Evolutionary conservation across 2,888 invertebrate species (phyloP), one percentile per base, ranked within the genome.

Genomic region (Leptinotarsa peninsularis): DNA sequence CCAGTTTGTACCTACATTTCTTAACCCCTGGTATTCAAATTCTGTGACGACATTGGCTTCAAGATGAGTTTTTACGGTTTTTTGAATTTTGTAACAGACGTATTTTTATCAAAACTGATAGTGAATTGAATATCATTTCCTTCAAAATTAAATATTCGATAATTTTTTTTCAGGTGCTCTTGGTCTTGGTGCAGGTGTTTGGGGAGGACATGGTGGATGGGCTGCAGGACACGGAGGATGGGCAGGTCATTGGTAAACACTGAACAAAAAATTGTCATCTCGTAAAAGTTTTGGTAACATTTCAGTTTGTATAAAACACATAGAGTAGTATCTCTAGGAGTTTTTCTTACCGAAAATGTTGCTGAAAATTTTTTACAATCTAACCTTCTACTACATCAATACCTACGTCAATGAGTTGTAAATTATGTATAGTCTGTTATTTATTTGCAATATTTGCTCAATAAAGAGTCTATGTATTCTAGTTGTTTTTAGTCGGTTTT

Each of bases 371-470:
- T 76, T 74, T 69, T 72, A 70, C 49, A 23, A 49, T 27, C 43
- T 17, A 13, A 43, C 10, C 43, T 3, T 43, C 43, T 10, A 43
- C 43, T 43, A 10, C 43, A 43, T 13, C 43, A 43, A 10, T 43
- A 43, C 43, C 43, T 43, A 5, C 27, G 18, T 49, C 70, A 49
- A 58, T 58, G 58, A 58, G 43, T n/a, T 43, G 43, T 23, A 58
- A 58, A 60, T 70, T 60, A 49, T 70, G 60, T 70, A 70, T 70
- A 70, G 70, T 49, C 60, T 54, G 10, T 67, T 77, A 75, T 77
- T 75, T 77, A 77, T 77, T 73, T 71, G 75, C 77, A 77, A 75
- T 68, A 73, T 73, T 75, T 77, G 75, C 77, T 77, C 75, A 77
- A 77, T 77, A 77, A 77, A 77, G 75, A 77, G 75, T 77, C 68